phyloP scores from a whole-genome alignment of 1,140 invertebrate genomes.

The Trachelipus rathkii region DNA sequence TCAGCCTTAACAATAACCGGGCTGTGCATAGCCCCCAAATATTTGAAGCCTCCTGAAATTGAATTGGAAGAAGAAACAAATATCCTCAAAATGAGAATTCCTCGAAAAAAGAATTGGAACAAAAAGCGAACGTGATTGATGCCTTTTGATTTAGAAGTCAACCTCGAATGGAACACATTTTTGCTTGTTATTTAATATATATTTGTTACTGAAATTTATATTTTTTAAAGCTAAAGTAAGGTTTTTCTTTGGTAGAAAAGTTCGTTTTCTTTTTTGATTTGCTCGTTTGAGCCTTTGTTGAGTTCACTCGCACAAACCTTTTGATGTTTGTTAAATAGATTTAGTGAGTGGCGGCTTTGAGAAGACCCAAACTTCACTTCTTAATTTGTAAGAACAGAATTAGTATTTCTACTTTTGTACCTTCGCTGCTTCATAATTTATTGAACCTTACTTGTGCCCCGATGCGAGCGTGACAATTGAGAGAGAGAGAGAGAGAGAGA shows the following conservation, averaged over 20 bases:
- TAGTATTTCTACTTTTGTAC: no score
- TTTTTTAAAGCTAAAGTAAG: no score
- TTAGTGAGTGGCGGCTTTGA: no score
- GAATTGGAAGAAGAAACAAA: constrained; percentile 24
- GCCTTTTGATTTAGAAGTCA: neutral
- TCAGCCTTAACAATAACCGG: constrained; percentile 21
- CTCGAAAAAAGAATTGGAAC: constrained; percentile 27
- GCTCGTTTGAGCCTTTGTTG: neutral
- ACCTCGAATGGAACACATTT: neutral
- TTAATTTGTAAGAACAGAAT: no score
- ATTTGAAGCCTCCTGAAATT: constrained; percentile 21
- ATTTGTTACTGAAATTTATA: neutral
- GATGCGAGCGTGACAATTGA: no score
- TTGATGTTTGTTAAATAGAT: neutral
- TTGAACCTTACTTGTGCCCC: no score
- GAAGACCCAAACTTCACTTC: no score
- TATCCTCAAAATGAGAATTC: constrained; percentile 23
- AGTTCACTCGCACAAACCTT: neutral
- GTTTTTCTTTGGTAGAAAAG: neutral
- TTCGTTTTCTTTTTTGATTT: neutral
- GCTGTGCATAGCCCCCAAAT: constrained; percentile 14
- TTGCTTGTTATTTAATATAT: neutral
- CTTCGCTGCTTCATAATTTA: no score
- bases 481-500: no score
- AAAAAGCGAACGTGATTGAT: constrained; percentile 35